A percentile compares a stretch with the other conserved stretches of the same genome.
Conservation (phyloP, 2,113 vertebrate genomes). For the Calypte anna region DNA sequence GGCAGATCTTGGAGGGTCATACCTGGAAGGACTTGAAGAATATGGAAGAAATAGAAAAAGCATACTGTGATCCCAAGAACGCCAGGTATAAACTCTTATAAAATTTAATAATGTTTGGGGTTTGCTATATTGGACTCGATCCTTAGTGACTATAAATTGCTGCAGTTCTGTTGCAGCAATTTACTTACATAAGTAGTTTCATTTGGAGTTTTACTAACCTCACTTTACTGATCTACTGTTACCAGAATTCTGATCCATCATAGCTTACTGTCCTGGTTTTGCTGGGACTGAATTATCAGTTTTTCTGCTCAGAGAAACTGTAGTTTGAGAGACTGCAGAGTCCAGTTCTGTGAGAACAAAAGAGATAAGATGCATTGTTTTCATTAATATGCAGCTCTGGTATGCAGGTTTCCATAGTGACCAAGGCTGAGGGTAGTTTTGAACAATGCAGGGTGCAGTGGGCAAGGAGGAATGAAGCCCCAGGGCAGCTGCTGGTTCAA, state of each 20-base stretch:
- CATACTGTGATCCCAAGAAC: slow-evolving; percentile 82
- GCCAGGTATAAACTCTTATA: slow-evolving; percentile 55
- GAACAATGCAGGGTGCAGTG: no score
- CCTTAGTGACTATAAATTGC: not conserved
- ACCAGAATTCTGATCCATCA: not conserved
- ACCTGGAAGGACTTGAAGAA: slow-evolving; percentile 85
- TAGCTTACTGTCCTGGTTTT: not conserved
- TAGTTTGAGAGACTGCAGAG: no score
- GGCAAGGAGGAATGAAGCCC: no score
- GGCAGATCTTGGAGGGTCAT: slow-evolving; percentile 81
- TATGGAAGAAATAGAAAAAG: slow-evolving; percentile 87
- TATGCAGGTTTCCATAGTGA: no score
- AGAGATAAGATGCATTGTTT: no score
- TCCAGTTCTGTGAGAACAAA: no score
- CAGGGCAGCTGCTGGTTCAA: no score
- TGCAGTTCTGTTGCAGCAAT: not conserved
- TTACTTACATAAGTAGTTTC: not conserved
- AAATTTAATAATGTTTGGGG: not conserved
- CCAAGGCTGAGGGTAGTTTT: no score
- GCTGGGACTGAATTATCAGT: no score
- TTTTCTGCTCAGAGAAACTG: no score
- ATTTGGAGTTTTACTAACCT: not conserved
- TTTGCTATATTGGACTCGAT: not conserved
- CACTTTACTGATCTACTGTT: not conserved
- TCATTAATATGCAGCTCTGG: no score